phyloP scores from a whole-genome alignment of 2,888 invertebrate species.

The Hyles lineata region DNA sequence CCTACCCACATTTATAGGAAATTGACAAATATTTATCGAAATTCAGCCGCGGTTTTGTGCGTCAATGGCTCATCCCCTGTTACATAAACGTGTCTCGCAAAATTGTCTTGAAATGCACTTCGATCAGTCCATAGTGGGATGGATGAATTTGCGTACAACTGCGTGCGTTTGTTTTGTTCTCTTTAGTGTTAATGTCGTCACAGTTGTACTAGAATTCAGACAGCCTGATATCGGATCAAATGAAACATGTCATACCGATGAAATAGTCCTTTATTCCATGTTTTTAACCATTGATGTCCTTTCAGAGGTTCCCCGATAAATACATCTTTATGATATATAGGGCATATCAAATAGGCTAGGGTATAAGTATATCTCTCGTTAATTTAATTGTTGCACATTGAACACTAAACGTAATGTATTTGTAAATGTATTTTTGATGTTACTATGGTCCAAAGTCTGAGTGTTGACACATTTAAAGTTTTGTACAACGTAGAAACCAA shows the following conservation, averaged over 20 bases:
- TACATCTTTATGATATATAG: conserved; percentile 27
- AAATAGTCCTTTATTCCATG: conserved; percentile 28
- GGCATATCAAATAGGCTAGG: conserved; percentile 28
- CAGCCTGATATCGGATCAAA: not conserved
- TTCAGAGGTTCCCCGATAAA: conserved; percentile 28
- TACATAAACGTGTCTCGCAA: conserved; percentile 16
- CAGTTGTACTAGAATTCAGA: conserved; percentile 9
- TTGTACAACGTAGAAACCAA: conserved; percentile 25
- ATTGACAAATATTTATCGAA: not conserved
- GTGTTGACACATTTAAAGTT: conserved; percentile 26
- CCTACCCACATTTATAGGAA: too few relatives aligned
- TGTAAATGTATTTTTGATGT: conserved; percentile 32
- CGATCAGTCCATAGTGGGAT: not conserved
- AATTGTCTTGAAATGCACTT: conserved; percentile 12
- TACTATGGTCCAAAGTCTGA: conserved; percentile 25
- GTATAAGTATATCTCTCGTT: conserved; percentile 26
- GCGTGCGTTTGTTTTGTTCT: not conserved
- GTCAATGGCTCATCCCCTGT: conserved; percentile 4
- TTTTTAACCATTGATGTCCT: conserved; percentile 32
- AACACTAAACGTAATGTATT: conserved; percentile 18
- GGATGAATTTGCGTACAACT: conserved; percentile 10
- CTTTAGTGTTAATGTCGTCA: not conserved
- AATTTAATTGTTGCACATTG: conserved; percentile 29
- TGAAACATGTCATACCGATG: conserved; percentile 17
- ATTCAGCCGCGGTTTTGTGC: not conserved